Base-by-base conservation (phyloP, 2,888 invertebrate genomes). In the Psylliodes chrysocephalus region DNA sequence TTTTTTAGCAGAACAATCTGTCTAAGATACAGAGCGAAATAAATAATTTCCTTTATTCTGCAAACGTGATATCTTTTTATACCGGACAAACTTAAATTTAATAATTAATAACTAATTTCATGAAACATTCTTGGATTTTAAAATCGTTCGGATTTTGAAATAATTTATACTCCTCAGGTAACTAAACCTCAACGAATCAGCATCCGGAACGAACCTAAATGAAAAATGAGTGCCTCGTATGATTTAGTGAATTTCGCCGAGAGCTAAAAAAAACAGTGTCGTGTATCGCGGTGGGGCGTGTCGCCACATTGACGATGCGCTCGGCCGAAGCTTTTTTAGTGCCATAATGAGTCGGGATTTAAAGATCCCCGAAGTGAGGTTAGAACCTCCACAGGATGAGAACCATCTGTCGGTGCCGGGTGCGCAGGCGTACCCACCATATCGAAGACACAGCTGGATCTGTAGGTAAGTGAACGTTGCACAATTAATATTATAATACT, bases 371-470 rank as follows among this genome's bases (percentile, higher is more conserved):
- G 90, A 90, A 85, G 80, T 90, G 79, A 86, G 90, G 81, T 81
- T 90, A 80, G 87, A 90, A 77, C 86, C 87, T 51, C 86, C 87
- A 65, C 81, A 81, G 59, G 81, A 81, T 18, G 79, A 78, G 71
- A 81, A 79, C 62, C 75, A 81, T 61, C 74, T 82, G 63, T 81
- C 82, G 59, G 81, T 81, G 52, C 86, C 86, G n/a, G 79, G 80
- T 71, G 83, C 82, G 68, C 19, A 25, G 17, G 42, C 19, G 1
- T 52, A 53, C 19, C 86, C 84, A 73, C 88, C 89, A 17, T 84
- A 89, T 60, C 85, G 91, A 55, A 83, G 91, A 70, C 91, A 91
- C 81, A 91, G 91, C 68, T 91, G 91, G 91, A 91, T 91, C 78
- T 90, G 90, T 80, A 85, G 91, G 91, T 91, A 83, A 89, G 90